phyloP scores from a whole-genome alignment of 2,113 vertebrate species.

The Chelonoidis abingdonii region DNA sequence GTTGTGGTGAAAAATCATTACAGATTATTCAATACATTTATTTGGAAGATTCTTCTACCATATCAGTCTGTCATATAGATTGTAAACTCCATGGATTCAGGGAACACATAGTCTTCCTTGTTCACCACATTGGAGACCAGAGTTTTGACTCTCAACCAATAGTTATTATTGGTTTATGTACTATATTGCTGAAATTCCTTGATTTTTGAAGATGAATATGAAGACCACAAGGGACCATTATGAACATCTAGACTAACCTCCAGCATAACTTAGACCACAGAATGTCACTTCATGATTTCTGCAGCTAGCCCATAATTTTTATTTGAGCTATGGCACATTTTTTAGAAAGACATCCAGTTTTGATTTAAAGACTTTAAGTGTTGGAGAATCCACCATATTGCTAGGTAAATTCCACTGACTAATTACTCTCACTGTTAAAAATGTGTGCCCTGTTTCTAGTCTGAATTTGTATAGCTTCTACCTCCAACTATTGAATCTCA shows the following conservation, averaged over 20 bases:
- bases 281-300: not conserved
- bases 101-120: not conserved
- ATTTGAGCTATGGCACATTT: not conserved
- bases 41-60: conserved; percentile 25
- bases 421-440: conserved; percentile 66
- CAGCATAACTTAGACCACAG: not conserved
- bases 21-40: conserved; percentile 18
- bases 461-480: conserved; percentile 68
- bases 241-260: not conserved
- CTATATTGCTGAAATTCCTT: not conserved
- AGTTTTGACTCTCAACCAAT: not conserved
- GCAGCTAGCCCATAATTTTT: not conserved
- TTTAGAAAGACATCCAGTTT: conserved; percentile 3
- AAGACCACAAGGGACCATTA: not conserved
- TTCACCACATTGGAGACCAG: not conserved
- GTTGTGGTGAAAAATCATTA: not conserved
- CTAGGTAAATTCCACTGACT: conserved; percentile 54
- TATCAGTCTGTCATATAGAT: not conserved
- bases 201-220: not conserved
- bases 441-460: conserved; percentile 67
- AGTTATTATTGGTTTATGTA: not conserved
- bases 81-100: not conserved
- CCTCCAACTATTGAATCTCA: conserved; percentile 71
- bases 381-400: conserved; percentile 23
- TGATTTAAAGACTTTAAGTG: not conserved